Evolutionary conservation across 2,888 invertebrate species (phyloP).

Genomic region (Drosophila ezoana): DNA sequence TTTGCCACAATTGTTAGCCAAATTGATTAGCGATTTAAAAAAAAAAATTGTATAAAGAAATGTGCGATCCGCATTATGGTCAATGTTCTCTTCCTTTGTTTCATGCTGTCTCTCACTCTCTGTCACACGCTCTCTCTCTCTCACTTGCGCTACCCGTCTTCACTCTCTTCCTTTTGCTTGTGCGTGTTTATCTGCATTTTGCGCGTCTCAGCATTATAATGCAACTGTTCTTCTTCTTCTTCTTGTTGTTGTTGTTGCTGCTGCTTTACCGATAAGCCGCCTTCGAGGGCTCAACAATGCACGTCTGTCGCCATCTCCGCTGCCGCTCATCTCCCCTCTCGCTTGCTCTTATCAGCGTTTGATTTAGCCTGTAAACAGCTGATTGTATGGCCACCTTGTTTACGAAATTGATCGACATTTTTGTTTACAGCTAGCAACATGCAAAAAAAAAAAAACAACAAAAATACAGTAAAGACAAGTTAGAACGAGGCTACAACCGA

Average conservation of each 20-base stretch:
- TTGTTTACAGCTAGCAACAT: conserved; percentile 6
- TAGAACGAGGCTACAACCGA: neutral
- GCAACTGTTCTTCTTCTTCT: conserved; percentile 13
- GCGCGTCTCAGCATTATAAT: conserved; percentile 36
- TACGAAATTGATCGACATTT: conserved; percentile 10
- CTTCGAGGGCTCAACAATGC: conserved; percentile 9
- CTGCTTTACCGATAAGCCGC: conserved; percentile 19
- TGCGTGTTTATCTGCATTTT: conserved; percentile 7
- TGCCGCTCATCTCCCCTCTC: neutral
- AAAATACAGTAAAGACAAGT: neutral
- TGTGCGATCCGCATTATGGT: conserved; percentile 13
- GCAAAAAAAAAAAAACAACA: neutral
- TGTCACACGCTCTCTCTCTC: neutral
- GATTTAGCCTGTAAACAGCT: conserved; percentile 21
- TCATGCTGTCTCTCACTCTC: neutral
- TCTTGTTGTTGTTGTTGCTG: neutral
- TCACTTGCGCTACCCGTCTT: neutral
- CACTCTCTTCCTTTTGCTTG: neutral
- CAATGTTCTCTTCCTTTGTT: neutral
- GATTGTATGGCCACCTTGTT: conserved; percentile 17
- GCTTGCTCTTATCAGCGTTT: conserved; percentile 1
- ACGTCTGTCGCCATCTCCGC: neutral
- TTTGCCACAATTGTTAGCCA: conserved; percentile 17
- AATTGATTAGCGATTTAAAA: conserved; percentile 31
- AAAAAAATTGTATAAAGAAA: conserved; percentile 11